Base-by-base conservation (phyloP, 2,797 vertebrate genomes). In the Morus bassanus region DNA sequence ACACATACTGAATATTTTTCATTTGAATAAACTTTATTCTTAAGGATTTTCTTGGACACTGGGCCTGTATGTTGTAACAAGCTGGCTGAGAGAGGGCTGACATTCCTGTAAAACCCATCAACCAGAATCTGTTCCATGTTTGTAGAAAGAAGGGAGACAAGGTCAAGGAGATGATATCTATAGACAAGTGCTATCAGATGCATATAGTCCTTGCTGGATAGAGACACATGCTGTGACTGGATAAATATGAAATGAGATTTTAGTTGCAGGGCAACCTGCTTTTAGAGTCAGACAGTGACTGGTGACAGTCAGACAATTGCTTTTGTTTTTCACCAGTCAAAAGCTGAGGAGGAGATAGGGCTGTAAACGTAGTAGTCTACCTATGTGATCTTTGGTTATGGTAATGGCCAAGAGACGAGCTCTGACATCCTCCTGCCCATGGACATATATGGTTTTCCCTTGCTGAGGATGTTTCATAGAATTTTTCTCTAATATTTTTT, bases 221-320 rank as follows among this genome's bases (percentile, higher is more conserved):
- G 51, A 41, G 14, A 63, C 30, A 37, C 0, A 0, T 68, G 4
- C 9, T 51, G 10, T 35, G 33, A n/a, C 35, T 51, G 39, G 10
- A n/a, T 76, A 68, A 68, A 91, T 51, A 72, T 2, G 3, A 60
- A 69, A 69, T 50, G 31, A 61, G 28, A 37, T 68, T 79, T 78
- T n/a, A 88, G 24, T 6, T 63, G 22, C 28, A 59, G 39, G 85
- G 28, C 8, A 63, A 64, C 14, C 11, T 64, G 11, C 10, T 64
- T 39, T 72, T 59, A 86, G 9, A 80, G 7, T 13, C 41, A 43
- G 41, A 60, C 15, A 86, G 41, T 43, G 41, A 22, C 4, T 24
- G 30, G 9, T 30, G 30, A 63, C 37, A 72, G 13, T 35, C 31
- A 59, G 15, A 80, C 25, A 80, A 59, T n/a, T 74, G 7, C 1